phyloP scores from a whole-genome alignment of 2,797 vertebrate genomes.

The Acipenser oxyrinchus region DNA sequence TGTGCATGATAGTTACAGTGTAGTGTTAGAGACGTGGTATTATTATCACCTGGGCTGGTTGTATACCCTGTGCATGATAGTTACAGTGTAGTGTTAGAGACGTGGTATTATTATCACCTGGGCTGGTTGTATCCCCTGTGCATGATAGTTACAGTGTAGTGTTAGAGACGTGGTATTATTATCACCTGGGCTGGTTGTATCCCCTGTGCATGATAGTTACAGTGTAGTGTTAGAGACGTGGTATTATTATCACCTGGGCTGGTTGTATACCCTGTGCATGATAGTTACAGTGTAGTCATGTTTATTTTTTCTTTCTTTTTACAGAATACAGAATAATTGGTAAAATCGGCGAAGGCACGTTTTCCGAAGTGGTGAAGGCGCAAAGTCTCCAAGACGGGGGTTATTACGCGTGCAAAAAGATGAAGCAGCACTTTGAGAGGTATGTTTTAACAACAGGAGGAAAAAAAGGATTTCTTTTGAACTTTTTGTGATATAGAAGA shows the following conservation, averaged over 20 bases:
- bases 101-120: no score
- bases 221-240: no score
- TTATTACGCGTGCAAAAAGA: constrained; percentile 75
- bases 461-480: background rate
- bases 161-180: no score
- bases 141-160: no score
- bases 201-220: background rate
- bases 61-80: no score
- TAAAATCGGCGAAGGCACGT: constrained; percentile 81
- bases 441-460: constrained; percentile 30
- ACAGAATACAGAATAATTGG: constrained; percentile 72
- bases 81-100: no score
- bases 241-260: no score
- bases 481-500: background rate
- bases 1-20: no score
- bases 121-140: no score
- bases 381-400: constrained; percentile 73
- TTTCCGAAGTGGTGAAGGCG: constrained; percentile 76
- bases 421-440: constrained; percentile 79
- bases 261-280: background rate
- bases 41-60: no score
- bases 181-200: no score
- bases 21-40: no score
- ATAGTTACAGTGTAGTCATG: background rate
- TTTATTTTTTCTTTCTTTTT: constrained; percentile 24